Conservation (phyloP, 2,888 invertebrate species). For the Rotaria socialis region DNA sequence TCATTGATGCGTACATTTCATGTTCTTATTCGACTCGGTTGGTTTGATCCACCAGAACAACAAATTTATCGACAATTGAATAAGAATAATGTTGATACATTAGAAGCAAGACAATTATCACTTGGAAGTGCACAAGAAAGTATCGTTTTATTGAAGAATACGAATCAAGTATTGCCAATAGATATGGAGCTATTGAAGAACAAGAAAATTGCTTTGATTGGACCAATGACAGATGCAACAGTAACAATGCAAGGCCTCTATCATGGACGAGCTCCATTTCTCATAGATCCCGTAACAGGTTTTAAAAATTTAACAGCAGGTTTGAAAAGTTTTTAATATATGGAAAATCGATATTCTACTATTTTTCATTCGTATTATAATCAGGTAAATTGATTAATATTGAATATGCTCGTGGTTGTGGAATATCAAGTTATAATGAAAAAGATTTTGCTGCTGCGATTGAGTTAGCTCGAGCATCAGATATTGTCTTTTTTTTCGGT, state of each 20-base stretch:
- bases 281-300: background rate
- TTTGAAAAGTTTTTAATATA: too few species aligned
- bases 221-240: background rate
- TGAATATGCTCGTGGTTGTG: too few species aligned
- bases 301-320: background rate
- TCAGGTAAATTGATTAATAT: too few species aligned
- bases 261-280: background rate
- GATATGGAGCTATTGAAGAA: background rate
- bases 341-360: too few species aligned
- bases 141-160: conserved; percentile 1
- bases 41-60: background rate
- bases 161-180: background rate
- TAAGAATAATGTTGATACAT: background rate
- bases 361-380: too few species aligned
- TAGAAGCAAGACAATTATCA: background rate
- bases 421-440: too few species aligned
- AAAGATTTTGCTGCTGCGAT: too few species aligned
- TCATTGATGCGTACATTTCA: background rate
- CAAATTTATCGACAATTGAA: background rate
- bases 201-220: background rate
- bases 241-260: background rate
- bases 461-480: too few species aligned
- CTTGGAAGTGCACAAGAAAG: background rate
- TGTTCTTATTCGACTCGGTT: background rate
- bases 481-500: too few species aligned